Evolutionary conservation across 1,140 invertebrate species (phyloP).

Genomic region (Eurosta solidaginis): DNA sequence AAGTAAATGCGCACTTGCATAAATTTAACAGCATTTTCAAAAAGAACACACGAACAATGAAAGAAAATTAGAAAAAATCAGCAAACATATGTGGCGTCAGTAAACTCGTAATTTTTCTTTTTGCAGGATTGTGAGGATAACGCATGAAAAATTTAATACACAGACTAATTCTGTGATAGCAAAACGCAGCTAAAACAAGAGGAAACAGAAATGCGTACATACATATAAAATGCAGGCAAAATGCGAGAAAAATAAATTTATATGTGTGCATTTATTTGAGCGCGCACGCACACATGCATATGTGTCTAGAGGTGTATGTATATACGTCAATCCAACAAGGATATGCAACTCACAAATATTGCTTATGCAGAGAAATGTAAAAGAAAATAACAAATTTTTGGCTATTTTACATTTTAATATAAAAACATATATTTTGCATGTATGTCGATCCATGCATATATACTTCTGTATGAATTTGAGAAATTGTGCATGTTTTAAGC

Average conservation of each 20-base stretch:
- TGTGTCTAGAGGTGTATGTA: not conserved
- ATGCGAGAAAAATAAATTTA: not conserved
- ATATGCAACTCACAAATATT: not conserved
- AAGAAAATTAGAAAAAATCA: too few relatives aligned
- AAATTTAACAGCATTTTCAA: not conserved
- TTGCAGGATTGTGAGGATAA: slow-evolving; percentile 9
- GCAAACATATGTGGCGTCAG: not conserved
- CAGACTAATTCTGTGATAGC: not conserved
- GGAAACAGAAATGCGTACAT: not conserved
- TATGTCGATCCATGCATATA: not conserved
- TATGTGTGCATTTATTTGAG: not conserved
- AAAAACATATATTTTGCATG: not conserved
- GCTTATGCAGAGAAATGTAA: not conserved
- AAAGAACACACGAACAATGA: too few relatives aligned
- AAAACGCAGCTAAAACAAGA: not conserved
- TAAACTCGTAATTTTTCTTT: not conserved
- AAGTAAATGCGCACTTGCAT: not conserved
- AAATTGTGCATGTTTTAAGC: too few relatives aligned
- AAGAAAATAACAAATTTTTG: slow-evolving; percentile 23
- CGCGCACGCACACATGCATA: not conserved
- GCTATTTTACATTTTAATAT: slow-evolving; percentile 25
- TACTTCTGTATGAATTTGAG: not conserved
- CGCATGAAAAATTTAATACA: slow-evolving; percentile 21
- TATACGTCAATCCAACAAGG: not conserved
- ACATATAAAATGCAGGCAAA: not conserved